These are phyloP conservation scores for Cryptus armator DNA, from an alignment of 2,888 invertebrate genomes.

Conservation along the genomic window DNA sequence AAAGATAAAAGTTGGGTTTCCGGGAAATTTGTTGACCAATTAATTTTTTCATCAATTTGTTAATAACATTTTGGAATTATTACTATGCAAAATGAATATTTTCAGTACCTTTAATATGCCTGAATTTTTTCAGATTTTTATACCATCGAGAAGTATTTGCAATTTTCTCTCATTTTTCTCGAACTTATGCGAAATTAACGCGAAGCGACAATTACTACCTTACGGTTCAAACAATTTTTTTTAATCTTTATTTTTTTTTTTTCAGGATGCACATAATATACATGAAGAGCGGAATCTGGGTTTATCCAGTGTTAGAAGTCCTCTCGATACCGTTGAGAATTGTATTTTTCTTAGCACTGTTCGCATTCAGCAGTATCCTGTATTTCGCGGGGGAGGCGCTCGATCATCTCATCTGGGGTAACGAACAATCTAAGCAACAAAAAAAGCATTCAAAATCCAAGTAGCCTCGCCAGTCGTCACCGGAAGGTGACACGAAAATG, in stretches of 20 bases:
- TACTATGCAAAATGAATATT: too few relatives aligned
- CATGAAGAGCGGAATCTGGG: constrained; percentile 93
- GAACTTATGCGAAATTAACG: too few relatives aligned
- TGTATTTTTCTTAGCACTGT: constrained; percentile 90
- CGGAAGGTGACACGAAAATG: constrained; percentile 74
- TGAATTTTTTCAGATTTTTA: too few relatives aligned
- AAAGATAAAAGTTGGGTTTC: too few relatives aligned
- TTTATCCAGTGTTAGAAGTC: constrained; percentile 95
- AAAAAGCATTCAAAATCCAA: constrained; percentile 81
- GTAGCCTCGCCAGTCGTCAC: constrained; percentile 78
- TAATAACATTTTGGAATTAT: too few relatives aligned
- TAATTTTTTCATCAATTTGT: too few relatives aligned
- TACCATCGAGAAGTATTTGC: too few relatives aligned
- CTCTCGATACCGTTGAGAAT: constrained; percentile 91
- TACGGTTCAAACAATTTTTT: not conserved
- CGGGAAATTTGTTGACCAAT: too few relatives aligned
- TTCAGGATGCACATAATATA: constrained; percentile 90
- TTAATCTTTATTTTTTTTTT: constrained; percentile 59
- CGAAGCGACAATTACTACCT: too few relatives aligned
- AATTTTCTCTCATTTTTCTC: too few relatives aligned
- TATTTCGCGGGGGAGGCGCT: constrained; percentile 91
- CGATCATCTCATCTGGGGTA: constrained; percentile 91
- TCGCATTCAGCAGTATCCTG: constrained; percentile 87
- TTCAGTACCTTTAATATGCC: too few relatives aligned
- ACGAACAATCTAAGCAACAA: constrained; percentile 83